phyloP scores from a whole-genome alignment of 1,140 invertebrate genomes.

The Melanaphis sacchari region DNA sequence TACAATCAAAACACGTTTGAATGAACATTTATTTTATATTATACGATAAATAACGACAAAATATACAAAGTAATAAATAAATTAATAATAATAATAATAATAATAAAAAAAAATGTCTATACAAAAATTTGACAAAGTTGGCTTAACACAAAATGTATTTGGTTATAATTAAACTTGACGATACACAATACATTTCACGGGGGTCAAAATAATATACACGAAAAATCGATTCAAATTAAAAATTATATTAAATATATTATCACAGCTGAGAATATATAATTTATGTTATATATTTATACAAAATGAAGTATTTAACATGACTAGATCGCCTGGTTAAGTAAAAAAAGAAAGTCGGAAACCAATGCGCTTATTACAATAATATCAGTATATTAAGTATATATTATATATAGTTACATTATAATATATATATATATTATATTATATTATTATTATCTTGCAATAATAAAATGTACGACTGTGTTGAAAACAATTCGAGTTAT shows the following conservation, averaged over 20 bases:
- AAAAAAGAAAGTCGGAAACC: constrained; percentile 31
- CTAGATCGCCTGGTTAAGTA: constrained; percentile 48
- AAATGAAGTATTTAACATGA: constrained; percentile 55
- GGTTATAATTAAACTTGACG: constrained; percentile 41
- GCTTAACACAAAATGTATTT: constrained; percentile 32
- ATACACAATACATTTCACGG: constrained; percentile 11
- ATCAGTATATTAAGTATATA: neutral
- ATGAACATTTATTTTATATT: constrained; percentile 56
- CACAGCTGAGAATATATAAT: constrained; percentile 54
- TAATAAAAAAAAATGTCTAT: constrained; percentile 50
- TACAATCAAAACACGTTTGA: neutral
- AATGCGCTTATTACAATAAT: neutral
- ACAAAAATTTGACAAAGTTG: constrained; percentile 54
- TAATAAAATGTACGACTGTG: neutral
- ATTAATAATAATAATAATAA: constrained; percentile 34
- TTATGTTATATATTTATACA: constrained; percentile 29
- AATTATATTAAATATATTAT: constrained; percentile 57
- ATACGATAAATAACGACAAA: constrained; percentile 56
- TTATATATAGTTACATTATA: too few species aligned
- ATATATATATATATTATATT: neutral
- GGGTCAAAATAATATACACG: constrained; percentile 45
- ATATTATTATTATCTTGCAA: neutral
- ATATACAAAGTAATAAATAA: constrained; percentile 57
- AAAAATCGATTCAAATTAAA: constrained; percentile 49
- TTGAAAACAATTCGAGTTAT: constrained; percentile 20